phyloP scores from a whole-genome alignment of 2,797 vertebrate species.

The Malacoraja senta region DNA sequence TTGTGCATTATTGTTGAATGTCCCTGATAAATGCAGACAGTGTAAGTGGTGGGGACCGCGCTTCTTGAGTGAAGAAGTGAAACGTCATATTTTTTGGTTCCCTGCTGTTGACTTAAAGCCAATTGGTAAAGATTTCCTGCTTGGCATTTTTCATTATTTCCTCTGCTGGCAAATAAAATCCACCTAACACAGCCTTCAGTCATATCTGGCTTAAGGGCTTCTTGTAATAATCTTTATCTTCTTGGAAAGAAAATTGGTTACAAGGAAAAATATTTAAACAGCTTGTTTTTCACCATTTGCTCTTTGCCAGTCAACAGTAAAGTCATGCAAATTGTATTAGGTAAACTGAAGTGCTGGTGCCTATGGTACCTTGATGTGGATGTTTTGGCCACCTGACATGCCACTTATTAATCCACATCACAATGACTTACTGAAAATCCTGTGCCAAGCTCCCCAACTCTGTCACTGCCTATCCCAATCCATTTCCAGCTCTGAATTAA shows the following conservation, averaged over 20 bases:
- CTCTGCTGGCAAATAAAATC: not conserved
- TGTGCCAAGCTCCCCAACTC: too few relatives aligned
- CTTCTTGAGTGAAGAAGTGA: not conserved
- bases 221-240: not conserved
- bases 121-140: not conserved
- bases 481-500: too few relatives aligned
- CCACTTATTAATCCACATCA: too few relatives aligned
- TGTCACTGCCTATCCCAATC: too few relatives aligned
- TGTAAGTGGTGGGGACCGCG: not conserved
- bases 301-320: not conserved
- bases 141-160: not conserved
- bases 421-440: too few relatives aligned
- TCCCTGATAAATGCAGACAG: not conserved
- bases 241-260: not conserved
- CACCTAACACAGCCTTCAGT: not conserved
- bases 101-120: not conserved
- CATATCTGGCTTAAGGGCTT: not conserved
- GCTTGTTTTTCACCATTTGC: constrained; percentile 28
- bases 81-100: not conserved
- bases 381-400: too few relatives aligned
- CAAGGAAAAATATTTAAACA: constrained; percentile 34
- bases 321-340: not conserved
- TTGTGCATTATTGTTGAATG: not conserved
- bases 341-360: not conserved
- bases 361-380: not conserved